A percentile compares a stretch with the other conserved stretches of the same genome.
These are phyloP conservation scores for Leptopilina syphax DNA, from an alignment of 2,888 invertebrate species.

Conservation along the genomic window DNA sequence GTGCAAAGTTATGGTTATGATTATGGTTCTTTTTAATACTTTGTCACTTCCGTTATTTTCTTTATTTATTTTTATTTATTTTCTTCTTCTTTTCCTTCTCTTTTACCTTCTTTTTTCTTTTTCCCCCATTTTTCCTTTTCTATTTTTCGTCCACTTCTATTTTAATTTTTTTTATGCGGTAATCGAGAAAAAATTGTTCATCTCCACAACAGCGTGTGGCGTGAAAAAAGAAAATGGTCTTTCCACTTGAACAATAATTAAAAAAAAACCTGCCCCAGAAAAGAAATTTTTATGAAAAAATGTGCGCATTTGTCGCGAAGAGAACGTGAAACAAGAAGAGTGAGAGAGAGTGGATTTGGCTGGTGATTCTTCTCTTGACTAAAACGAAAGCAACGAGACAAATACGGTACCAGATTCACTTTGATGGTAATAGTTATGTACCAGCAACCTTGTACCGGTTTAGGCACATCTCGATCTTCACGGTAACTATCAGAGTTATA, in stretches of 20 bases:
- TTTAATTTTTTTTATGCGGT: neutral
- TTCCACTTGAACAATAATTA: neutral
- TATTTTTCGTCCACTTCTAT: too few species aligned
- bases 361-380: neutral
- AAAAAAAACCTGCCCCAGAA: neutral
- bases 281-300: conserved; percentile 5
- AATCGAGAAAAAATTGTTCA: neutral
- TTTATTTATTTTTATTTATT: too few species aligned
- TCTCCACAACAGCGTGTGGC: too few species aligned
- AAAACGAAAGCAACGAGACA: conserved; percentile 2
- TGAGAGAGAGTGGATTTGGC: conserved; percentile 13
- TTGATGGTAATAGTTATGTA: neutral
- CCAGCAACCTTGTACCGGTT: neutral
- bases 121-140: too few species aligned
- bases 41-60: too few species aligned
- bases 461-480: neutral
- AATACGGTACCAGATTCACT: conserved; percentile 8
- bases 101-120: too few species aligned
- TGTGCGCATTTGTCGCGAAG: neutral
- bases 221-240: neutral
- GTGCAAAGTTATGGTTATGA: too few species aligned
- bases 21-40: too few species aligned
- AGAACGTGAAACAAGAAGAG: conserved; percentile 16
- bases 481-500: neutral
- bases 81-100: too few species aligned